Evolutionary conservation across 53 echinoderm and acorn worm genomes (phyloP), one percentile per base, ranked within the genome.

Genomic region (Zoroaster sp.): DNA sequence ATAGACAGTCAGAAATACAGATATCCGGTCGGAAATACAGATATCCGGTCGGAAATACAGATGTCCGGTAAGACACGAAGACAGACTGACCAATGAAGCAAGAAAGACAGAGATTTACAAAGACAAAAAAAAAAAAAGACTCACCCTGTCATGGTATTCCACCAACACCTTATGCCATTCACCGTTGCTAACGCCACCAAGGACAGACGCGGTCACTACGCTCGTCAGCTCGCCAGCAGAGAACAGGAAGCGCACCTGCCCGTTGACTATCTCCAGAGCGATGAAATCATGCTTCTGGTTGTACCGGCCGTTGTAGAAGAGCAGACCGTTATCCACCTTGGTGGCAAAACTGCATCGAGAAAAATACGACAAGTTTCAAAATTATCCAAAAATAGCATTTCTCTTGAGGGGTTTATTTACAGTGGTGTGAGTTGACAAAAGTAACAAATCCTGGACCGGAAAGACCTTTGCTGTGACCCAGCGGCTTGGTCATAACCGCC

Each of bases 201-300:
- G 73, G 69, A 93, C 93, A 40, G 92, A 90, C 75, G 99, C 99
- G 38, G 88, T 90, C 74, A 99, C 99, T 66, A 83, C 92, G 45
- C 95, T 95, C 35, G 94, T 96, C 33, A 75, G 81, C 37, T 91
- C 90, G 23, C 99, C 96, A 30, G 93, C 92, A 2, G 99, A 99
- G 87, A 93, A 99, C 72, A 96, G 94, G 88, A 99, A 99, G 44
- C 91, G 94, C 17, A 99, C 94, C 74, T 92, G 91, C 65, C 93
- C 87, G 44, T 96, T 87, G 74, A 94, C 85, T 44, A 96, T 91
- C 82, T 96, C 96, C 80, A 99, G 88, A 25, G 96, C 99, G 37
- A 99, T 99, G 92, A 99, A 99, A 86, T 99, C 99, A 47, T 99
- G 93, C 89, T 94, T 93, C 79, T 99, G 95, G 89, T 96, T 99